These are phyloP conservation scores for Anoplolepis gracilipes DNA, from an alignment of 1,140 invertebrate genomes.

Conservation along the genomic window DNA sequence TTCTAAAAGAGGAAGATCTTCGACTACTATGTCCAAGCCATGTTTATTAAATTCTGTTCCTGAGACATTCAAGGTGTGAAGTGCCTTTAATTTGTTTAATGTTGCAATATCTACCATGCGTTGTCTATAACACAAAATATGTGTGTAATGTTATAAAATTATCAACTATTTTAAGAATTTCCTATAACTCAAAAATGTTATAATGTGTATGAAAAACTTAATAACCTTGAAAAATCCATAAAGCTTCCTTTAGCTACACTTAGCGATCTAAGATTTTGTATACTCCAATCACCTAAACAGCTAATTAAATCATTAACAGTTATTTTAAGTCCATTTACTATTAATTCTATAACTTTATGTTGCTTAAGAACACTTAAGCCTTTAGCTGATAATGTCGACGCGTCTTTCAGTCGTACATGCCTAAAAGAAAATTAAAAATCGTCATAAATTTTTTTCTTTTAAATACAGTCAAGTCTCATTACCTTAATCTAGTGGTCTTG, in stretches of 20 bases:
- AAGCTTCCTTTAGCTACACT: constrained; percentile 90
- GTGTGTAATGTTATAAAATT: not conserved
- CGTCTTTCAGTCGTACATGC: constrained; percentile 86
- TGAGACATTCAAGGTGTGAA: constrained; percentile 90
- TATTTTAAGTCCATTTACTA: constrained; percentile 88
- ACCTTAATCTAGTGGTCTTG: constrained; percentile 88
- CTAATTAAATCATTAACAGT: constrained; percentile 90
- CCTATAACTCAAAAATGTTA: constrained; percentile 16
- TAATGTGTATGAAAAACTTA: not conserved
- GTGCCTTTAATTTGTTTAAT: constrained; percentile 87
- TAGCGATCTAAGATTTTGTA: constrained; percentile 89
- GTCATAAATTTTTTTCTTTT: constrained; percentile 6
- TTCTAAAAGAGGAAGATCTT: constrained; percentile 90
- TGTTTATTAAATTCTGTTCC: constrained; percentile 91
- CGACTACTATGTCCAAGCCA: constrained; percentile 89
- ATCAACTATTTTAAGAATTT: constrained; percentile 6
- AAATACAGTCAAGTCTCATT: not conserved
- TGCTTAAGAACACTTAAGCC: constrained; percentile 89
- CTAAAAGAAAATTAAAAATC: constrained; percentile 75
- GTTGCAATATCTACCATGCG: constrained; percentile 84
- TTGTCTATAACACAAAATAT: constrained; percentile 80
- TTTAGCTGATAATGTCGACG: constrained; percentile 87
- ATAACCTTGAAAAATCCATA: constrained; percentile 86
- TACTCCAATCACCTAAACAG: constrained; percentile 91
- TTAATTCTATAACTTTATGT: constrained; percentile 89